Conservation (phyloP, 2,797 vertebrate genomes). For the Sebastes oblongus region DNA sequence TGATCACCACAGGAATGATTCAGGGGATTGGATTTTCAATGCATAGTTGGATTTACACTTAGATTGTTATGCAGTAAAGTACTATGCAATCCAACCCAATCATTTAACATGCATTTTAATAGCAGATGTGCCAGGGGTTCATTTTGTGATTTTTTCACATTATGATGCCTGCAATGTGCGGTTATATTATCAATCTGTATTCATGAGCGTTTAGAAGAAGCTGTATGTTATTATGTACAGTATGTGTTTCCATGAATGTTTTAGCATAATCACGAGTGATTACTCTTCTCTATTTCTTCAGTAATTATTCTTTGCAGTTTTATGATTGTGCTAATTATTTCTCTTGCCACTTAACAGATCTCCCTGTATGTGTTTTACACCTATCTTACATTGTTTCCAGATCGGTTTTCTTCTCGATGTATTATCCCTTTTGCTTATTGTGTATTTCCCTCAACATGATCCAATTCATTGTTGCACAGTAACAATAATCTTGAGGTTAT, state of each 20-base stretch:
- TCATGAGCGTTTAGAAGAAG: not conserved
- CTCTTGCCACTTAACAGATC: too few species aligned
- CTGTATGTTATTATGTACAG: not conserved
- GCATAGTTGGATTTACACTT: not conserved
- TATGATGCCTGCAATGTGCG: not conserved
- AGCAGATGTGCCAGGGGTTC: not conserved
- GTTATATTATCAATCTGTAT: constrained; percentile 7
- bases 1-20: not conserved
- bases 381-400: not conserved
- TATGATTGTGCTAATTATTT: not conserved
- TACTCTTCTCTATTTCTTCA: too few species aligned
- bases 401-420: not conserved
- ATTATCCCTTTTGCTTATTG: too few species aligned
- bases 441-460: too few species aligned
- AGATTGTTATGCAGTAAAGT: not conserved
- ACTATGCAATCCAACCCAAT: not conserved
- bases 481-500: not conserved
- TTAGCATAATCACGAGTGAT: not conserved
- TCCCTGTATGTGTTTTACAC: too few species aligned
- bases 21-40: not conserved
- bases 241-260: not conserved
- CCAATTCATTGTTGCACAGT: too few species aligned
- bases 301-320: not conserved
- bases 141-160: not conserved
- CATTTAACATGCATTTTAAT: not conserved